Base-by-base conservation (phyloP, 2,113 vertebrate genomes). In the Coryphaenoides rupestris region DNA sequence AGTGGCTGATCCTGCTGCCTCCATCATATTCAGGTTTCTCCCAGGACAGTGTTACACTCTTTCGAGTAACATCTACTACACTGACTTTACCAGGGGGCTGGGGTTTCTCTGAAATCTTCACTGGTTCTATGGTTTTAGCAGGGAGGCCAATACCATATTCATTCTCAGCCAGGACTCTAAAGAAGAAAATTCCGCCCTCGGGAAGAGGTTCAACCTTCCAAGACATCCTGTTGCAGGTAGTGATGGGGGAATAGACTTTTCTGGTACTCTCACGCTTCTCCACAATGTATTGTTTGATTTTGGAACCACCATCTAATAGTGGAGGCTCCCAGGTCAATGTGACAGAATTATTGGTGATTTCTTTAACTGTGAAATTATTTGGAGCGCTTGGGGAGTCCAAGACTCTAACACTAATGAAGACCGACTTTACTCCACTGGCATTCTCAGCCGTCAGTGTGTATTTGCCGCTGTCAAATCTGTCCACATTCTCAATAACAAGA, bases 191-290 rank as follows among this genome's bases (percentile, higher is more conserved):
- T 79, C 92, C 93, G 3, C 96, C 94, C 79, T 99, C 97, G 75
- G 95, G 93, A 76, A 99, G 94, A 57, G 93, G 89, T 61, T 96
- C 94, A 40, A 98, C 88, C 86, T 93, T 98, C 93, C 93, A 98
- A 64, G 95, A 93, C 86, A 93, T 96, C 76, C 90, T 98, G 80
- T 96, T 94, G 76, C 95, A 98, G 21, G 95, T 93, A 67, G 94
- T 93, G 72, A 99, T 89, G 7, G 93, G 88, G 82, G 96, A 93
- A 73, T 98, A 99, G 4, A 95, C 93, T 68, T 98, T 99, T 79
- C 96, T 93, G 72, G 96, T 98, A 80, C 92, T 94, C 84, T 99
- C 97, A 64, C 95, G 93, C 74, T 98, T 99, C 82, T 99, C 97
- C 86, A 99, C 90, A 67, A 98, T 92, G 59, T 96, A 99, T 66